Percentiles rank a stretch among this genome's conserved stretches.
These are phyloP conservation scores for Psittacula cyanocephala DNA, from an alignment of 2,113 vertebrate genomes.

Conservation along the genomic window DNA sequence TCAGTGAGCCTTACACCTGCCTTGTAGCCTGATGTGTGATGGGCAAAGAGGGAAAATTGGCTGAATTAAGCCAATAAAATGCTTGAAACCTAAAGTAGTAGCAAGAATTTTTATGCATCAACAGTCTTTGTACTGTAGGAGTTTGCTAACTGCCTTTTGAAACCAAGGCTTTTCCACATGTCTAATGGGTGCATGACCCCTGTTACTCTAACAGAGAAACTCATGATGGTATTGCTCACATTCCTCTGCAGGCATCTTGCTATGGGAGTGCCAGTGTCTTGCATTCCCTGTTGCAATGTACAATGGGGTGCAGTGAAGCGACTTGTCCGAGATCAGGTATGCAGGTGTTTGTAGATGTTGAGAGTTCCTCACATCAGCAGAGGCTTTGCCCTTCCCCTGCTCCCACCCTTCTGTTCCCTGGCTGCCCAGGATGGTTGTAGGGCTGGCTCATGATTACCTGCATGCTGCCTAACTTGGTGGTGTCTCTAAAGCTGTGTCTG, in stretches of 20 bases:
- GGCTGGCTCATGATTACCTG: not conserved
- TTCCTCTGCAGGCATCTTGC: not conserved
- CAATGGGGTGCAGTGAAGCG: not conserved
- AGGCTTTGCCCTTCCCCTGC: not conserved
- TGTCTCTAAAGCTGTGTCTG: not conserved
- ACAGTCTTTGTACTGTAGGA: not conserved
- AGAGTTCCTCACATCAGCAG: not conserved
- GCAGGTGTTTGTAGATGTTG: not conserved
- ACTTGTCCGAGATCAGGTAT: not conserved
- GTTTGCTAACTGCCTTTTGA: not conserved
- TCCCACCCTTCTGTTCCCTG: not conserved
- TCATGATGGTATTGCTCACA: accelerated
- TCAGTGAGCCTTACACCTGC: slow-evolving; percentile 35
- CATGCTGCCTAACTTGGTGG: not conserved
- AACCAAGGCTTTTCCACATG: not conserved
- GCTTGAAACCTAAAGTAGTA: not conserved
- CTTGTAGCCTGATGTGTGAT: not conserved
- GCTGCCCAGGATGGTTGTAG: not conserved
- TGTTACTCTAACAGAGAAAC: not conserved
- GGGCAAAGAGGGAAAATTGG: slow-evolving; percentile 6
- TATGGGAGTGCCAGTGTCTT: not conserved
- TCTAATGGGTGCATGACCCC: not conserved
- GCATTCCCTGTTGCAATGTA: not conserved
- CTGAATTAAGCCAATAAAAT: not conserved
- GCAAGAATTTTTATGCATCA: not conserved